Evolutionary conservation across 2,113 vertebrate species (phyloP).

Genomic region (Otus sunia): DNA sequence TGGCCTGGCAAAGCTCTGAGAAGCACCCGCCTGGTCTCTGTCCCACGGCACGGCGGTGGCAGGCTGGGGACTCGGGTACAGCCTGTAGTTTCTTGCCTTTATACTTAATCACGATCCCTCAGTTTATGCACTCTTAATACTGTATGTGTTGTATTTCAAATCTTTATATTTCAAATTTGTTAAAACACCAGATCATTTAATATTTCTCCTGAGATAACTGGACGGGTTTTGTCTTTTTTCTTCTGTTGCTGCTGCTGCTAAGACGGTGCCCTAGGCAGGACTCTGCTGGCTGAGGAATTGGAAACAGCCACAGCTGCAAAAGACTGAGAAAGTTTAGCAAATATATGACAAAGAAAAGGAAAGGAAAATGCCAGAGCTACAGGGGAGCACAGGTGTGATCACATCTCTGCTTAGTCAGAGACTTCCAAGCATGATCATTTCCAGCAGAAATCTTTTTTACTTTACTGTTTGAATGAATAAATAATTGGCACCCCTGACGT

Average conservation of each 20-base stretch:
- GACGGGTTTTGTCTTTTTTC: not conserved
- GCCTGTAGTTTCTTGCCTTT: not conserved
- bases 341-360: not conserved
- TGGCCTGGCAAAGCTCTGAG: not conserved
- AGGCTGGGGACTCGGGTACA: accelerated
- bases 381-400: not conserved
- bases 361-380: not conserved
- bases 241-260: not conserved
- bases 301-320: not conserved
- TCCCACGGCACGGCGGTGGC: accelerated
- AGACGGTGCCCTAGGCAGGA: not conserved
- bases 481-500: not conserved
- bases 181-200: not conserved
- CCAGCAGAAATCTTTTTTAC: not conserved
- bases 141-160: not conserved
- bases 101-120: accelerated
- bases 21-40: accelerated
- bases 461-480: not conserved
- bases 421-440: not conserved
- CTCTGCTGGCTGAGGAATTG: not conserved
- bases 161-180: not conserved
- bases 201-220: not conserved
- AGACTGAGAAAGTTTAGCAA: not conserved
- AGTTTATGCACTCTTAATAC: not conserved
- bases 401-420: not conserved